A percentile compares a stretch with the other conserved stretches of the same genome.
Conservation (phyloP, 1,140 invertebrate genomes). For the Cyrtorhinus lividipennis region DNA sequence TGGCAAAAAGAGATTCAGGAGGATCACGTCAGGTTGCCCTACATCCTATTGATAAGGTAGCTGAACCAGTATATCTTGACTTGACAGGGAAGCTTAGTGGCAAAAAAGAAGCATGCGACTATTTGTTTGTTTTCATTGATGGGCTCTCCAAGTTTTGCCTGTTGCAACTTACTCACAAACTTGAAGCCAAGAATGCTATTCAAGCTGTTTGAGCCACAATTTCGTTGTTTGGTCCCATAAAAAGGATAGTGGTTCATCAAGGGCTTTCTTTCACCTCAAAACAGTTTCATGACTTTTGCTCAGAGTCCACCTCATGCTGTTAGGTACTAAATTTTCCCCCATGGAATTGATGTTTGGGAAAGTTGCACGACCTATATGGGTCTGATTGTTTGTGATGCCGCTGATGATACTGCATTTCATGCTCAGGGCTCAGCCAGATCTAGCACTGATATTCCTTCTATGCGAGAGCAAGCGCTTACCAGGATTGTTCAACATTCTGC, state of each 20-base stretch:
- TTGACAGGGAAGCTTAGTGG: conserved; percentile 14
- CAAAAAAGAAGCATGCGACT: conserved; percentile 14
- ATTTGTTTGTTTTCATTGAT: conserved; percentile 23
- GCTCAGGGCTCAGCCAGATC: background rate
- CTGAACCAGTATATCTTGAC: conserved; percentile 7
- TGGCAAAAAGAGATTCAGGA: conserved; percentile 12
- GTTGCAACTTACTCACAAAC: background rate
- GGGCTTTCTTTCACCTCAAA: conserved; percentile 24
- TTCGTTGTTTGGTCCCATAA: conserved; percentile 1
- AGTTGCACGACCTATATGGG: background rate
- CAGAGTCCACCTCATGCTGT: background rate
- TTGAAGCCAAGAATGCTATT: background rate
- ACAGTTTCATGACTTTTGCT: conserved; percentile 28
- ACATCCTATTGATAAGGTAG: conserved; percentile 11
- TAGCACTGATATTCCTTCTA: background rate
- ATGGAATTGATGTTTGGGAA: conserved; percentile 3
- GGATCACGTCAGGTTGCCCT: conserved; percentile 8
- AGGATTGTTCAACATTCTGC: background rate
- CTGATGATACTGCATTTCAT: too few relatives aligned
- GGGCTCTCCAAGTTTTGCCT: conserved; percentile 1
- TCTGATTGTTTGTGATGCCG: background rate
- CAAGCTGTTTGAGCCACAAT: background rate
- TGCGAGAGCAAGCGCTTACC: background rate
- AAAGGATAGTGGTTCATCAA: background rate
- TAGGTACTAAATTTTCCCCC: background rate